Base-by-base conservation (phyloP, 2,888 invertebrate species). In the Agrotis ipsilon region DNA sequence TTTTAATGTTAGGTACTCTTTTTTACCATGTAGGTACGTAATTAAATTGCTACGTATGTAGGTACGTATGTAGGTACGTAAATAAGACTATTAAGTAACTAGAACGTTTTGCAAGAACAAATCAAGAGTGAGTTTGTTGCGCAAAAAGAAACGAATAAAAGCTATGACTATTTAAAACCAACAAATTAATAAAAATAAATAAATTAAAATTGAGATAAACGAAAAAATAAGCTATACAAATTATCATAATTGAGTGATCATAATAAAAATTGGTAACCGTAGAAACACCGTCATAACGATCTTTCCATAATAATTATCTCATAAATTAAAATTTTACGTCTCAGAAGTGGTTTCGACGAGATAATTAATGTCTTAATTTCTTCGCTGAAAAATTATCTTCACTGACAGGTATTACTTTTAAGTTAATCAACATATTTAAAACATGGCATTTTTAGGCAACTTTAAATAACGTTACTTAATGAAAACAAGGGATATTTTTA, bases 341-440 rank as follows among this genome's bases (percentile, higher is more conserved):
- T 9, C 6, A 14, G 19, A 59, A 60, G 45, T 39, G 52, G 32
- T 32, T 46, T 59, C 21, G 45, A 69, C 45, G 60, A 60, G 45
- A 59, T 52, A 52, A 70, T 60, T 21, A 68, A 51, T 18, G 39
- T n/a, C 45, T 32, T 58, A 0, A 52, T 39, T 69, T 70, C 52
- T 3, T 39, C 14, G 52, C 3, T 46, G 24, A 3, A 51, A 16
- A 69, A 9, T 27, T 51, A 51, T 21, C 6, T 21, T 52, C 21
- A 1, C 13, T 14, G 21, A 32, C 45, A 39, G 32, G n/a, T 52
- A 58, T 51, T 52, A 57, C 59, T 52, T 67, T 45, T 45, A 45
- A 68, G 18, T 45, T 57, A 68, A 59, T 45, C 7, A 39, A 39
- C 39, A 39, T 51, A 14, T 32, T 45, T 49, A 13, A n/a, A 68